phyloP scores from a whole-genome alignment of 1,140 invertebrate species.

The Caerostris darwini region DNA sequence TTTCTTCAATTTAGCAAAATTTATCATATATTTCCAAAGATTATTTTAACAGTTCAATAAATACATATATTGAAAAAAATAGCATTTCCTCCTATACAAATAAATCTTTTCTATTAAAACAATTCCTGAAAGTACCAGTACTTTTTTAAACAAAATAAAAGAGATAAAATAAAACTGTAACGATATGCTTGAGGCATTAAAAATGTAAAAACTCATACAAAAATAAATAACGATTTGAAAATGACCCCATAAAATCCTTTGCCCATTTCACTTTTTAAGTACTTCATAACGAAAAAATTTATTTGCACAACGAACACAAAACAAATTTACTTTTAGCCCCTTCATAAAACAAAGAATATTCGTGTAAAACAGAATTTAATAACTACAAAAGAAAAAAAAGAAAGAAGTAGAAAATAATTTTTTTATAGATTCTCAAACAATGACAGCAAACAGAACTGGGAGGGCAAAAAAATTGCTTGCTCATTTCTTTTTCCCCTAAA shows the following conservation, averaged over 20 bases:
- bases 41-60: no score
- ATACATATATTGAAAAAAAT: no score
- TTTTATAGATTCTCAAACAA: constrained; percentile 27
- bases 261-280: constrained; percentile 17
- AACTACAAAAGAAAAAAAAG: neutral
- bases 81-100: no score
- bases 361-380: constrained; percentile 13
- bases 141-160: no score
- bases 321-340: neutral
- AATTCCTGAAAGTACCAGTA: no score
- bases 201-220: no score
- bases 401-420: neutral
- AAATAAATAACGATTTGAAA: constrained; percentile 4
- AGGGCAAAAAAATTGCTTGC: neutral
- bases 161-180: no score
- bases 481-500: neutral
- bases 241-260: constrained; percentile 17
- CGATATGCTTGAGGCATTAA: no score
- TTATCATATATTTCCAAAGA: no score
- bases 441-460: constrained; percentile 6
- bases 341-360: neutral
- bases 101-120: no score
- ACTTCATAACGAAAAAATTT: neutral
- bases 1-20: no score
- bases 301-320: constrained; percentile 6